Percentiles rank a stretch among this genome's conserved stretches.
phyloP scores from a whole-genome alignment of 2,113 vertebrate genomes.

The Antechinus stuartii region DNA sequence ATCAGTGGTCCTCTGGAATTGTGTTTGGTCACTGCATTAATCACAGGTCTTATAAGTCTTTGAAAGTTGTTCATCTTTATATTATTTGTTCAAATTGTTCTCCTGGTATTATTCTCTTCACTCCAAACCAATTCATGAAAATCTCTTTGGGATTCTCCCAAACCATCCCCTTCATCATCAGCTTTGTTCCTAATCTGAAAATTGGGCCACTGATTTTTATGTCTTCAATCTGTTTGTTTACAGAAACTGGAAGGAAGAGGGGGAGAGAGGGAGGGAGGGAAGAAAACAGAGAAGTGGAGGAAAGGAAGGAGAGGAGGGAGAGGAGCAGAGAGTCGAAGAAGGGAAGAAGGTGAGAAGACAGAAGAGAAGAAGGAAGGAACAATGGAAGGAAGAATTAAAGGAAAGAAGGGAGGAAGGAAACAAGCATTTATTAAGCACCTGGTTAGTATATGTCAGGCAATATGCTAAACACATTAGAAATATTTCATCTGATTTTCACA shows the following conservation, averaged over 20 bases:
- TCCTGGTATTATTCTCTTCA: not conserved
- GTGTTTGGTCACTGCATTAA: not conserved
- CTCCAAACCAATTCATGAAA: not conserved
- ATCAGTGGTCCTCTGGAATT: not conserved
- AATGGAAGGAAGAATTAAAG: too few relatives aligned
- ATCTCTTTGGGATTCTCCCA: not conserved
- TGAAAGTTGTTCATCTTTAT: not conserved
- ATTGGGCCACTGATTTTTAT: conserved; percentile 31
- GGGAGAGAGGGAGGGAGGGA: too few relatives aligned
- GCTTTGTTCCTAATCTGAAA: conserved; percentile 36
- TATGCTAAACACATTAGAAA: not conserved
- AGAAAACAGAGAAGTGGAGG: too few relatives aligned
- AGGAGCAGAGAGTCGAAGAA: too few relatives aligned
- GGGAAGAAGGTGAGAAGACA: too few relatives aligned
- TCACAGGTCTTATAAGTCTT: not conserved
- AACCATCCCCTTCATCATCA: not conserved
- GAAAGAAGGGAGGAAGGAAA: not conserved
- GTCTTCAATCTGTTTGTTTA: not conserved
- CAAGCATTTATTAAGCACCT: not conserved
- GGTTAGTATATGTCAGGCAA: too few relatives aligned
- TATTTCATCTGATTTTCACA: not conserved
- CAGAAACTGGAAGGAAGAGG: too few relatives aligned
- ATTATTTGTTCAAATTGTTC: not conserved
- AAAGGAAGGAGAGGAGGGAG: too few relatives aligned
- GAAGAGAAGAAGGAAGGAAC: too few relatives aligned